Evolutionary conservation across 2,797 vertebrate genomes (phyloP), one percentile per base, ranked within the genome.

Genomic region (Pelobates cultripes): DNA sequence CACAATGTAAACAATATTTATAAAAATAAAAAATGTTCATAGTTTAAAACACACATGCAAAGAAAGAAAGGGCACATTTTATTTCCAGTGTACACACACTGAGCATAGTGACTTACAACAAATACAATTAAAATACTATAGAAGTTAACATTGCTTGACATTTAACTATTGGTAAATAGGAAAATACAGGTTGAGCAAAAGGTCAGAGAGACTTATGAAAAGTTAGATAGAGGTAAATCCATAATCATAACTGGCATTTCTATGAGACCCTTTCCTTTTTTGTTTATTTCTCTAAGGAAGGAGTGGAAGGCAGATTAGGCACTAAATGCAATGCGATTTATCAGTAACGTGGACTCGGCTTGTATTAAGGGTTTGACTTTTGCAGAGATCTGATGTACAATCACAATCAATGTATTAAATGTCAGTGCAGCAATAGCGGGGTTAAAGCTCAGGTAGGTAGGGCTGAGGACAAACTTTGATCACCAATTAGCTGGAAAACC

Each of bases 161-260:
- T 79, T 63, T 79, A 40, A 42, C 15, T 53, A 53, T 73, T 53
- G 71, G 40, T 43, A 73, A 73, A 73, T 41, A 45, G 43, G 41
- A 77, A 7, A n/a, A n/a, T 42, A 55, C 17, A 13, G 28, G 44
- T 57, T 75, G 60, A 64, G 41, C 66, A 51, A 79, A 66, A 75
- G 77, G 41, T 74, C 76, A 83, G 3, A 53, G 6, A 1, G n/a
- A 43, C 15, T 79, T 71, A 12, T 66, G 66, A 64, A 43, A 44
- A 14, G 14, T 14, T 7, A 84, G 77, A 70, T 66, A 71, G 67
- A 5, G 41, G 13, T 44, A 13, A 71, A 75, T 79, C 77, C 71
- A 64, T 45, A 66, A 79, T 70, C 77, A 84, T 55, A 66, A 51
- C 72, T 84, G 82, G 75, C 77, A 84, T 84, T 75, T 79, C 42